Base-by-base conservation (phyloP, 2,113 vertebrate genomes). In the Himantopus leucocephalus region DNA sequence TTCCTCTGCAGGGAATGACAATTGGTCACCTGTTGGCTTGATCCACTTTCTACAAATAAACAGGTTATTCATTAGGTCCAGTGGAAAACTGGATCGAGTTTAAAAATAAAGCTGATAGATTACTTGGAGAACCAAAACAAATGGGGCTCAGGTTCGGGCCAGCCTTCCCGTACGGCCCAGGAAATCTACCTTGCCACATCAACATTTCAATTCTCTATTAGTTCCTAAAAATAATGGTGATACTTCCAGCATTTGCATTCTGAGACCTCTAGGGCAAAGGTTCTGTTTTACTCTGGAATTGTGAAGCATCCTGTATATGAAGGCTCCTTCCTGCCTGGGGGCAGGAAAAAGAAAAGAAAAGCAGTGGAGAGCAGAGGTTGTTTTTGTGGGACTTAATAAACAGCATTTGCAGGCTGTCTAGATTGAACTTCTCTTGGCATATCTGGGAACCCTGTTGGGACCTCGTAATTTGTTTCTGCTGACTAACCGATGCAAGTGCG, bases 221-320 rank as follows among this genome's bases (percentile, higher is more conserved):
- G 62, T 48, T 17, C 21, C 16, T 24, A 20, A 64, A 71, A 39
- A 9, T 9, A 35, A 11, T 11, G 3, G 5, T 39, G 11, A 29
- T 32, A 17, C 4, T 22, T 87, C 9, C 18, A 27, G 5, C 7
- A 41, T 85, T 59, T 59, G 0, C 2, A 0, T 75, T 77, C 32
- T 45, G 18, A 45, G 5, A 32, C 24, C 32, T 77, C 30, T 21
- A 71, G 12, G 22, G 64, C 7, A 66, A 55, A 60, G 2, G 5
- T 2, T 30, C 3, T 39, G 5, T 27, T 83, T 83, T 22, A 19
- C 7, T 30, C 18, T 9, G 11, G 41, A 29, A 17, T 2, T 74
- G 7, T 5, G 7, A 22, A 81, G 5, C 15, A 32, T 27, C 24
- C 18, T 37, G 5, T 15, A 2, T 10, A 15, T 0, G 0, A 18